Percentiles rank a stretch among this genome's conserved stretches.
Conservation (phyloP, 2,797 vertebrate species). For the Falco cherrug region DNA sequence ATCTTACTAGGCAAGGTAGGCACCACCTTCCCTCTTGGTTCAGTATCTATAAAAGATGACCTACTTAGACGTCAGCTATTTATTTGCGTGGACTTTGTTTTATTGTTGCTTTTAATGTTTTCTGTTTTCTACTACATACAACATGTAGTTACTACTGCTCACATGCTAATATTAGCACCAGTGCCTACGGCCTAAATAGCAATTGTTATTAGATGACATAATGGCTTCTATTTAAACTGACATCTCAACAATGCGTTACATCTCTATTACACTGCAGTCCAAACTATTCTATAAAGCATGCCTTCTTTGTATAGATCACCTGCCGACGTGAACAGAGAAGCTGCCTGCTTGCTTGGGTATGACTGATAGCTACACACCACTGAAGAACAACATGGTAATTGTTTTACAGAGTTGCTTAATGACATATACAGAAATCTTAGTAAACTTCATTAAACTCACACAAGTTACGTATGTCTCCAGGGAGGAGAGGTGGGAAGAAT, state of each 20-base stretch:
- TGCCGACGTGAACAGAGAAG: constrained; percentile 16
- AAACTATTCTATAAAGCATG: constrained; percentile 56
- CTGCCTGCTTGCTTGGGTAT: not conserved
- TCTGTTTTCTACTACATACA: constrained; percentile 44
- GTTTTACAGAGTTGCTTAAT: not conserved
- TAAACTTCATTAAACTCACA: not conserved
- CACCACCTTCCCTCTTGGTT: not conserved
- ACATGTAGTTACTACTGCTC: constrained; percentile 64
- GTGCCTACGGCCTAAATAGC: constrained; percentile 48
- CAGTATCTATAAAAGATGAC: not conserved
- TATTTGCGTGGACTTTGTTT: constrained; percentile 51
- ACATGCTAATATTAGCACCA: constrained; percentile 78
- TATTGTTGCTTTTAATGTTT: constrained; percentile 40
- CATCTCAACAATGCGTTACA: constrained; percentile 69
- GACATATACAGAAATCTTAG: constrained; percentile 11
- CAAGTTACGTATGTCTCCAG: not conserved
- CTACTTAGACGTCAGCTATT: not conserved
- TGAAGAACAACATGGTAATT: constrained; percentile 17
- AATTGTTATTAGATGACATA: constrained; percentile 67
- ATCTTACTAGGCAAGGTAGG: not conserved
- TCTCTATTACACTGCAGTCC: constrained; percentile 72
- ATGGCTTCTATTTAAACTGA: constrained; percentile 71
- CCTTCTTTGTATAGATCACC: constrained; percentile 77
- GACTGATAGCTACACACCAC: not conserved
- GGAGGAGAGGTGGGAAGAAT: not conserved